A percentile compares a stretch with the other conserved stretches of the same genome.
phyloP scores from a whole-genome alignment of 2,888 invertebrate genomes.

The Trichogramma evanescens region DNA sequence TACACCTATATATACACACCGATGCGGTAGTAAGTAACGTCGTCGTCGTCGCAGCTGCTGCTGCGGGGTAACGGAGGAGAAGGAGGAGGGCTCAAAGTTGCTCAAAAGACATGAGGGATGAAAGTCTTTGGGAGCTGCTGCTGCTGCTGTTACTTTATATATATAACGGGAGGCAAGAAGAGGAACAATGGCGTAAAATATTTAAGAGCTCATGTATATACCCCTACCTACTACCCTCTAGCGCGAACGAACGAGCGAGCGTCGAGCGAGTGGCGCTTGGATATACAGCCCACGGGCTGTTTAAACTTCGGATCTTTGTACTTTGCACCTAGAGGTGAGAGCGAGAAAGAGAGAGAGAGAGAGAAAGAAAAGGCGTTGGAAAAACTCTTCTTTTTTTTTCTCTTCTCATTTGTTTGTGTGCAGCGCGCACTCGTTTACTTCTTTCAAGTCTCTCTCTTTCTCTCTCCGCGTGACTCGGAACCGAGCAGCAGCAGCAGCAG shows the following conservation, averaged over 20 bases:
- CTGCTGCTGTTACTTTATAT: too few relatives aligned
- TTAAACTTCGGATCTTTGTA: conserved; percentile 20
- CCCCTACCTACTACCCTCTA: neutral
- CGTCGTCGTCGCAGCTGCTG: too few relatives aligned
- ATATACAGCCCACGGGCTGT: conserved; percentile 18
- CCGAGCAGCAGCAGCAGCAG: too few relatives aligned
- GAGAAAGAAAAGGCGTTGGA: too few relatives aligned
- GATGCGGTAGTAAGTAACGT: too few relatives aligned
- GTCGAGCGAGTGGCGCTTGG: neutral
- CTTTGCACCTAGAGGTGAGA: neutral
- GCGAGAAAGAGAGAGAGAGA: neutral
- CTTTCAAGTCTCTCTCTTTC: neutral
- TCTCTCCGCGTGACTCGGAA: neutral
- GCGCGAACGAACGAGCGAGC: neutral
- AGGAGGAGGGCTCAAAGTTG: neutral
- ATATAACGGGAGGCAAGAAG: too few relatives aligned
- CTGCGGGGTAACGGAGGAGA: neutral
- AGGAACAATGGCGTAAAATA: conserved; percentile 19
- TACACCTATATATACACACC: too few relatives aligned
- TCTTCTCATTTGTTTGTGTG: too few relatives aligned
- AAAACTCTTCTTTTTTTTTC: neutral
- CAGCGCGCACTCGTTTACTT: too few relatives aligned
- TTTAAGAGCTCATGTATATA: conserved; percentile 6
- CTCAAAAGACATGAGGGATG: neutral
- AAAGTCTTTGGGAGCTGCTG: neutral